Conservation (phyloP, 2,113 vertebrate genomes). For the Eurystomus gularis region DNA sequence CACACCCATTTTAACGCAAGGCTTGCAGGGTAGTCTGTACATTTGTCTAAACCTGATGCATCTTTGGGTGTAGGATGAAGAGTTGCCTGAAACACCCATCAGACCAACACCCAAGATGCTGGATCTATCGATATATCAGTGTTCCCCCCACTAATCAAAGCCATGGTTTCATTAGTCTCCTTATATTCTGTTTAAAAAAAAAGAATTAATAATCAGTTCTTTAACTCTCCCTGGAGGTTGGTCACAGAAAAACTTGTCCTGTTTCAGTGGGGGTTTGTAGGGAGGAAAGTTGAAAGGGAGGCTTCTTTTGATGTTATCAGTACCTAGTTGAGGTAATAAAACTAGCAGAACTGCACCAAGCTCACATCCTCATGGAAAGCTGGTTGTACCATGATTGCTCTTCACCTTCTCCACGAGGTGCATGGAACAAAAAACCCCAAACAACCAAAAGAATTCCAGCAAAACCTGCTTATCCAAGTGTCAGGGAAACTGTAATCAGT, state of each 20-base stretch:
- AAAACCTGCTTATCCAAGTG: no score
- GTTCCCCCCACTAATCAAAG: background rate
- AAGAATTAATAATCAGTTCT: background rate
- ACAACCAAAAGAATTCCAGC: no score
- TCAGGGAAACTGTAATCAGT: no score
- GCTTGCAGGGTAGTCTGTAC: background rate
- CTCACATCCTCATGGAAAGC: background rate
- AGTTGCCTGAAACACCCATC: background rate
- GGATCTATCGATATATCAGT: rapidly evolving
- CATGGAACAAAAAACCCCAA: background rate
- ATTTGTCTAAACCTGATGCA: background rate
- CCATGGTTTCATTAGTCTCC: background rate
- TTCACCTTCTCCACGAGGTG: background rate
- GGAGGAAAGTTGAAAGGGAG: background rate
- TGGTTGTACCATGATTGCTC: rapidly evolving
- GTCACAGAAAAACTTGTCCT: background rate
- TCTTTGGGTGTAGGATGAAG: background rate
- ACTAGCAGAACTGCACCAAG: background rate
- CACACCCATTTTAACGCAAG: background rate
- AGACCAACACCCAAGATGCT: background rate
- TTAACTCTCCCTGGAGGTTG: background rate
- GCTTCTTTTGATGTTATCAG: background rate
- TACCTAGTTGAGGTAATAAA: background rate
- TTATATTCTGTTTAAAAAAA: background rate
- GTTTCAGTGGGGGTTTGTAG: background rate